A percentile compares a stretch with the other conserved stretches of the same genome.
Evolutionary conservation across 2,888 invertebrate species (phyloP).

Genomic region (Malacosoma neustria): DNA sequence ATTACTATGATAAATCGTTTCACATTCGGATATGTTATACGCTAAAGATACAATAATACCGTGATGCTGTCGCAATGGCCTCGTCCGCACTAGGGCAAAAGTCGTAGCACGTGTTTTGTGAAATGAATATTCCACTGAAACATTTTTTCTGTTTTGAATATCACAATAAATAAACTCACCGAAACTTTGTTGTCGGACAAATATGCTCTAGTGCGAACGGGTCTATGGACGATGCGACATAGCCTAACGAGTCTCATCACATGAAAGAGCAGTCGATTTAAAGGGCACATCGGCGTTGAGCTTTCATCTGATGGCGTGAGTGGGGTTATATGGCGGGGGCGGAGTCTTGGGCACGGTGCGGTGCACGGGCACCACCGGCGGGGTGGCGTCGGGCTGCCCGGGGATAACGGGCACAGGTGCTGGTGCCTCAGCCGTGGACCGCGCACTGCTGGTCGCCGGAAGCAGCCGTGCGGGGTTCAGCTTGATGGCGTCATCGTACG

Average conservation of each 20-base stretch:
- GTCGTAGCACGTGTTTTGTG: no score
- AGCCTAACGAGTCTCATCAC: conserved; percentile 53
- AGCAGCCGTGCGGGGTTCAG: conserved; percentile 76
- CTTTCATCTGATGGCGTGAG: conserved; percentile 68
- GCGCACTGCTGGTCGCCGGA: conserved; percentile 47
- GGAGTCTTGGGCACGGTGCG: conserved; percentile 63
- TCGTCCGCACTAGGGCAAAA: no score
- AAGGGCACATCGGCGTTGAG: conserved; percentile 35
- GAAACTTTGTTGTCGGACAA: no score
- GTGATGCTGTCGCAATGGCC: conserved; percentile 31
- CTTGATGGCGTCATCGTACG: conserved; percentile 83
- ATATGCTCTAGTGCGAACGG: no score
- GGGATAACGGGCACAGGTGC: conserved; percentile 35
- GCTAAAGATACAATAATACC: conserved; percentile 52
- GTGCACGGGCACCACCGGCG: conserved; percentile 41
- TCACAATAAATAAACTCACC: no score
- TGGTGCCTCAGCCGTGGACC: conserved; percentile 27
- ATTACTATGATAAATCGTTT: conserved; percentile 37
- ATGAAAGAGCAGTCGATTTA: conserved; percentile 71
- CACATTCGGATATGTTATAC: conserved; percentile 56
- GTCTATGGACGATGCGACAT: conserved; percentile 32
- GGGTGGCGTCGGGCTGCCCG: conserved; percentile 37
- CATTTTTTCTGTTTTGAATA: no score
- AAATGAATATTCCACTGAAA: no score
- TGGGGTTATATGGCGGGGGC: conserved; percentile 66